Evolutionary conservation across 2,888 invertebrate species (phyloP).

Genomic region (Cartodere bifasciata): DNA sequence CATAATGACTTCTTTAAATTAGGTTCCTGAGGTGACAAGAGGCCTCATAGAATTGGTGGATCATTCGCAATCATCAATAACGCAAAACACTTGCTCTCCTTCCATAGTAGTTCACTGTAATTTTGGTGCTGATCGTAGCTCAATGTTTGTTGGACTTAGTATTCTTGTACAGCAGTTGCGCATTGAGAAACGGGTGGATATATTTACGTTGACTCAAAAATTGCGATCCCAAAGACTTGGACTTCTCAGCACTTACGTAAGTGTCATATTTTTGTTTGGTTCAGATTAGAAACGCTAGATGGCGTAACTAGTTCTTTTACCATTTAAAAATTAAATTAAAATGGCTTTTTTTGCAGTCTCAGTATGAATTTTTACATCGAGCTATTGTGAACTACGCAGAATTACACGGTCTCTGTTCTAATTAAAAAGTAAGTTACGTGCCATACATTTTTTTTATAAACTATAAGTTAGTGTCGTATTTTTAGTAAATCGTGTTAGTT

Average conservation of each 20-base stretch:
- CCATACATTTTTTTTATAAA: slow-evolving; percentile 2
- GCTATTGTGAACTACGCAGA: slow-evolving; percentile 83
- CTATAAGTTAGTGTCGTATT: no score
- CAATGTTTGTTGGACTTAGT: slow-evolving; percentile 80
- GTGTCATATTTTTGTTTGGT: slow-evolving; percentile 26
- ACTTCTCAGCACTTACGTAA: slow-evolving; percentile 73
- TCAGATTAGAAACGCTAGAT: background rate
- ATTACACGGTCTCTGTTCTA: slow-evolving; percentile 63
- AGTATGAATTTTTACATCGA: slow-evolving; percentile 87
- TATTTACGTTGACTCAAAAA: slow-evolving; percentile 72
- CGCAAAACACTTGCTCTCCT: slow-evolving; percentile 40
- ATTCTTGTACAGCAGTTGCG: slow-evolving; percentile 75
- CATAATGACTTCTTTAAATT: slow-evolving; percentile 8
- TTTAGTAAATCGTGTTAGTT: no score
- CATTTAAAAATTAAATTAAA: no score
- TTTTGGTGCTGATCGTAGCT: slow-evolving; percentile 76
- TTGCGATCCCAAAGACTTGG: slow-evolving; percentile 71
- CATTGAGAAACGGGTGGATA: slow-evolving; percentile 74
- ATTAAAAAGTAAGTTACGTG: slow-evolving; percentile 17
- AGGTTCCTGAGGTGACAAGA: slow-evolving; percentile 72
- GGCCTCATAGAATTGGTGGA: slow-evolving; percentile 79
- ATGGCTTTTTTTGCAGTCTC: slow-evolving; percentile 50
- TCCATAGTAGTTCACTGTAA: slow-evolving; percentile 82
- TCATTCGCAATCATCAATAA: slow-evolving; percentile 46
- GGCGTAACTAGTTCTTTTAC: no score